phyloP scores from a whole-genome alignment of 2,888 invertebrate species.

The Drosophila nigricruria region DNA sequence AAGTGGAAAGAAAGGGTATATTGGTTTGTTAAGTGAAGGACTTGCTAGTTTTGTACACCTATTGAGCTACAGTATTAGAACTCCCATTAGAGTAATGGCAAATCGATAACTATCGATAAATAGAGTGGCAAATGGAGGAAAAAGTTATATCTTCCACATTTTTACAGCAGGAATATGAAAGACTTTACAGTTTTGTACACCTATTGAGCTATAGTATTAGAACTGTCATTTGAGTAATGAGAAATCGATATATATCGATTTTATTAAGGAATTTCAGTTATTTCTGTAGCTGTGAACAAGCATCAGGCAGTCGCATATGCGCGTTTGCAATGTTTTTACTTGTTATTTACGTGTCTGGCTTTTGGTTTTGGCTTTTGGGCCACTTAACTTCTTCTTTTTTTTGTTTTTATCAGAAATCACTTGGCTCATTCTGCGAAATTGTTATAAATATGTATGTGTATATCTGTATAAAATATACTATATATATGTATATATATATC shows the following conservation, averaged over 20 bases:
- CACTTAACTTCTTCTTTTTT: conserved; percentile 74
- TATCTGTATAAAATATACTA: neutral
- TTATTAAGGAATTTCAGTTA: too few relatives aligned
- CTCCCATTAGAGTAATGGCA: too few relatives aligned
- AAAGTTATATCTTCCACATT: too few relatives aligned
- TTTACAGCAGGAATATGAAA: too few relatives aligned
- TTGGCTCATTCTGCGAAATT: conserved; percentile 74
- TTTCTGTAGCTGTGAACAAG: neutral
- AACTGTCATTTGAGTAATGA: too few relatives aligned
- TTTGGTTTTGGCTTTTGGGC: conserved; percentile 62
- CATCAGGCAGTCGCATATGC: neutral
- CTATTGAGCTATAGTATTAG: too few relatives aligned
- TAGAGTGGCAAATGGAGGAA: too few relatives aligned
- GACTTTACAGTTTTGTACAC: too few relatives aligned
- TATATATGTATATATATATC: conserved; percentile 9
- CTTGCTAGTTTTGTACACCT: too few relatives aligned
- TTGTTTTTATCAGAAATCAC: conserved; percentile 72
- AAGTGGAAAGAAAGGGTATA: neutral
- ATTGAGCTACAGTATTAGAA: too few relatives aligned
- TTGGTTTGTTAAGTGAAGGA: neutral
- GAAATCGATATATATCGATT: neutral
- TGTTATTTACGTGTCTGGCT: conserved; percentile 22
- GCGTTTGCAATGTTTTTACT: neutral
- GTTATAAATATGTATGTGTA: conserved; percentile 42
- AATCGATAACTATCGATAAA: too few relatives aligned